Percentiles rank a stretch among this genome's conserved stretches.
These are phyloP conservation scores for Luperina testacea DNA, from an alignment of 2,888 invertebrate species.

Conservation along the genomic window DNA sequence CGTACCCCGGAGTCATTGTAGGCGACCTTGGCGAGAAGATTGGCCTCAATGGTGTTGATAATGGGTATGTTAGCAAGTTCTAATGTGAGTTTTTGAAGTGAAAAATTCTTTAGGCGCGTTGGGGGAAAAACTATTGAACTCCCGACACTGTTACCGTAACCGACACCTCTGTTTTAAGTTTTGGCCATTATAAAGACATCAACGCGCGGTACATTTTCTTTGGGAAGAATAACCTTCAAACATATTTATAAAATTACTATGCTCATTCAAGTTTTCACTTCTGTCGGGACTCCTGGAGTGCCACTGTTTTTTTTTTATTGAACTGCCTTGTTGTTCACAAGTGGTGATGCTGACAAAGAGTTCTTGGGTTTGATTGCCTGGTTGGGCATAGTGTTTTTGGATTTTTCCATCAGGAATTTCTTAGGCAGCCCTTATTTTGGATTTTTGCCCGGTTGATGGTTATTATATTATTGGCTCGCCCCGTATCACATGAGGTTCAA, in stretches of 20 bases:
- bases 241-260: no score
- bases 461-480: background rate
- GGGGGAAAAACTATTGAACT: no score
- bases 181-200: no score
- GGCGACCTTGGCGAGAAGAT: conserved; percentile 98
- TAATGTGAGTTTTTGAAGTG: no score
- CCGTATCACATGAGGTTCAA: background rate
- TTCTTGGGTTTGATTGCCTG: background rate
- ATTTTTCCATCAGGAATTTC: background rate
- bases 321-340: background rate
- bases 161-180: no score
- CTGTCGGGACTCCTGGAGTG: no score
- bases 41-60: conserved; percentile 97
- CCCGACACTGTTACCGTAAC: no score
- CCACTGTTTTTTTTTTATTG: background rate
- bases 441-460: background rate
- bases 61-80: conserved; percentile 91
- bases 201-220: no score
- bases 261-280: no score
- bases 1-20: conserved; percentile 94
- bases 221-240: no score
- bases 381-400: background rate
- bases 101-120: no score
- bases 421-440: background rate
- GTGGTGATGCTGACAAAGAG: background rate